Base-by-base conservation (phyloP, 2,113 vertebrate genomes). In the Ciconia stormi region DNA sequence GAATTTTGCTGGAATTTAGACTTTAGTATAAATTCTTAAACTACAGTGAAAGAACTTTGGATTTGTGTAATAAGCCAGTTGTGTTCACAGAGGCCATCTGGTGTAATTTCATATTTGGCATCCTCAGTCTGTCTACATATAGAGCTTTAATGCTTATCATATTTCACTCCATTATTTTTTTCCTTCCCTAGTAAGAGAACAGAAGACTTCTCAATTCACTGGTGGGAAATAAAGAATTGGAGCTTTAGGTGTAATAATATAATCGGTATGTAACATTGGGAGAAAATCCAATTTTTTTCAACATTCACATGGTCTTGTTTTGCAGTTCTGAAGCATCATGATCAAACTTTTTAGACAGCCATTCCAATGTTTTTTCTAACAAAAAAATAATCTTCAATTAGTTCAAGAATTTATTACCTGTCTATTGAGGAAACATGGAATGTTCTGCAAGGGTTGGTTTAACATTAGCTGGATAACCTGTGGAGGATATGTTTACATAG, bases 21-120 rank as follows among this genome's bases (percentile, higher is more conserved):
- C 17, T 86, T 92, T 7, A 74, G 16, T 44, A 40, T 72, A 67
- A 67, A 53, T 74, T 87, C 52, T 77, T 89, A 49, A 84, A 56
- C 30, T 53, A n/a, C 11, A 83, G 3, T 44, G 46, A 86, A 86
- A 83, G 40, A 82, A 42, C 11, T 52, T 36, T 40, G 49, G 12
- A 72, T 88, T 92, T 65, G 1, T 82, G 27, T 81, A 58, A 52
- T 50, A 63, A 91, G 13, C 9, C 36, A 44, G 22, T 42, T 76
- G 22, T 74, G 55, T 61, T 95, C 89, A 86, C 7, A 81, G 59
- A 70, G 16, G n/a, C 71, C 77, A 93, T 66, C 72, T 89, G 91
- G 40, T 87, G 16, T 74, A 89, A 90, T 90, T 95, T 94, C 2
- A 0, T 55, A 44, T 88, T 91, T 96, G 56, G 17, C 74, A 76